A percentile compares a stretch with the other conserved stretches of the same genome.
phyloP scores from a whole-genome alignment of 2,797 vertebrate genomes.

The Sarcoramphus papa region DNA sequence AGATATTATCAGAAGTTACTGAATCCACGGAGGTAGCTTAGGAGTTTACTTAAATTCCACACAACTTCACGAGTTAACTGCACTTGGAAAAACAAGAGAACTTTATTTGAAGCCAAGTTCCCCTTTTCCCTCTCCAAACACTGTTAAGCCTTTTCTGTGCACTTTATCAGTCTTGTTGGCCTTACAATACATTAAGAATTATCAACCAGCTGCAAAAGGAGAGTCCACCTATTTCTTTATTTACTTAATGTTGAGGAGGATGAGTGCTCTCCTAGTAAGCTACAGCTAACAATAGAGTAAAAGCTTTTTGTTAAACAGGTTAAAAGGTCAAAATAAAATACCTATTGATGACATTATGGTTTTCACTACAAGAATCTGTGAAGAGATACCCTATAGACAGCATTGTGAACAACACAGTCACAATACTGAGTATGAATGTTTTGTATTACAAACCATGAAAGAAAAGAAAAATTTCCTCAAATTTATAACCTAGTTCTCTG shows the following conservation, averaged over 20 bases:
- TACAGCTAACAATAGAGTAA: not conserved
- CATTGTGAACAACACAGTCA: not conserved
- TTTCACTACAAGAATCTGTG: not conserved
- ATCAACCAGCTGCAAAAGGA: not conserved
- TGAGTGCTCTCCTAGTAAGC: not conserved
- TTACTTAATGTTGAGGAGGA: not conserved
- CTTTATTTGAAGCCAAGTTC: not conserved
- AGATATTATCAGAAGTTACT: not conserved
- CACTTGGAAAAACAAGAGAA: not conserved
- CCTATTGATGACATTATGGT: not conserved
- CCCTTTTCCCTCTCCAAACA: not conserved
- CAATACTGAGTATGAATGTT: not conserved
- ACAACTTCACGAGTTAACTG: not conserved
- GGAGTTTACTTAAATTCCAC: not conserved
- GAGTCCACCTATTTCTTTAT: not conserved
- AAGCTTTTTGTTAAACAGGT: not conserved
- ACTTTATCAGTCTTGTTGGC: not conserved
- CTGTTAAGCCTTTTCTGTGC: not conserved
- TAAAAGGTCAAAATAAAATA: not conserved
- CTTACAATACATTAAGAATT: not conserved
- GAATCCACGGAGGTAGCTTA: not conserved
- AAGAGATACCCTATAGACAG: not conserved
- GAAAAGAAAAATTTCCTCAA: not conserved
- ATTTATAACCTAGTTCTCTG: not conserved
- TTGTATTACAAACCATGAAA: not conserved